Percentiles rank a stretch among this genome's conserved stretches.
Conservation (phyloP, 2,888 invertebrate species). For the Scrobipalpa costella region DNA sequence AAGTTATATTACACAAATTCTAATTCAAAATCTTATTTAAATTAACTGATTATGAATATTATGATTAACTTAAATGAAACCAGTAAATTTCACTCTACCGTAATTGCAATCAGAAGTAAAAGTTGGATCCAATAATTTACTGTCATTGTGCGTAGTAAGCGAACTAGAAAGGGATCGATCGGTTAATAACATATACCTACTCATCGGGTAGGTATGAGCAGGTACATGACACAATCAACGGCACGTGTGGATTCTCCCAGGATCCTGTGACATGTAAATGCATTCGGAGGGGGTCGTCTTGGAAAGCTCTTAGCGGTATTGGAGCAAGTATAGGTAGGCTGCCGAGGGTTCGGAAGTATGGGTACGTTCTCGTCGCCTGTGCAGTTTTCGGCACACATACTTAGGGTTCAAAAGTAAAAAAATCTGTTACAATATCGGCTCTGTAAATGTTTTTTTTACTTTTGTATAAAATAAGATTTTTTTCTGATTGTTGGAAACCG, state of each 20-base stretch:
- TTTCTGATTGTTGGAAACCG: too few relatives aligned
- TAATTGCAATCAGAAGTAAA: neutral
- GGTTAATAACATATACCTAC: conserved; percentile 39
- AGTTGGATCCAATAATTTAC: neutral
- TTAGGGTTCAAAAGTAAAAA: neutral
- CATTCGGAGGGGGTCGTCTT: conserved; percentile 69
- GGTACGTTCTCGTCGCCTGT: neutral
- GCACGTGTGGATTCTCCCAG: conserved; percentile 70
- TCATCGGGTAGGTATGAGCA: conserved; percentile 46
- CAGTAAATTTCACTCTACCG: neutral
- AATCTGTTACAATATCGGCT: too few relatives aligned
- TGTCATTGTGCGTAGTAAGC: conserved; percentile 4
- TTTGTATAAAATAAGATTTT: too few relatives aligned
- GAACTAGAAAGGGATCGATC: neutral
- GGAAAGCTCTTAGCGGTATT: conserved; percentile 63
- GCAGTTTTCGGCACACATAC: neutral
- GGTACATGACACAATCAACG: conserved; percentile 55
- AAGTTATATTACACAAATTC: too few relatives aligned
- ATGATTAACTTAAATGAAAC: too few relatives aligned
- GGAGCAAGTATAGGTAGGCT: neutral
- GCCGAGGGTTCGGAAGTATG: neutral
- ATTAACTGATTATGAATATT: too few relatives aligned
- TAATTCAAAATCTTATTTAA: too few relatives aligned
- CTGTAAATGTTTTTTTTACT: too few relatives aligned
- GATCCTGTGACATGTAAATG: conserved; percentile 76